A percentile compares a stretch with the other conserved stretches of the same genome.
Evolutionary conservation across 1,140 invertebrate genomes (phyloP).

Genomic region (Cylas formicarius): DNA sequence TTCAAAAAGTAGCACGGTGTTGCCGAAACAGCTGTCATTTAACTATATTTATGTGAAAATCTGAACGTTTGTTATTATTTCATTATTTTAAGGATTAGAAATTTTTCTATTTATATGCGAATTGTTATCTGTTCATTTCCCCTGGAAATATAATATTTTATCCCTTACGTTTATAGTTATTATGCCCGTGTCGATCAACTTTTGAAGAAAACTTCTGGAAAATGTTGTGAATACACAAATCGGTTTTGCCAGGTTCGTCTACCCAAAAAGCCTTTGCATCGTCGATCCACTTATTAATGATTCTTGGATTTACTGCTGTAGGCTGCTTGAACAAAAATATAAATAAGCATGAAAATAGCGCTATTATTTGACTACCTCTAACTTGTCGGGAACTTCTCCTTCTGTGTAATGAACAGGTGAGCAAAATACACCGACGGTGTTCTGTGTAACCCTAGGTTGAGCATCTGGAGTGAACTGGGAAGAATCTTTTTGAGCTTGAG

Average conservation of each 20-base stretch:
- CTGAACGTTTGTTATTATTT: no score
- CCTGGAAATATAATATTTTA: no score
- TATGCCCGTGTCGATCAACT: conserved; percentile 30
- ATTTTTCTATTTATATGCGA: no score
- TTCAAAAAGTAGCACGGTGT: no score
- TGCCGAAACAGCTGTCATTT: no score
- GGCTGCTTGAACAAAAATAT: no score
- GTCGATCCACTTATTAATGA: conserved; percentile 37
- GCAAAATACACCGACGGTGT: conserved; percentile 28
- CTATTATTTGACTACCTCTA: no score
- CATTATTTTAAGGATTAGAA: no score
- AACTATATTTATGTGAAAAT: no score
- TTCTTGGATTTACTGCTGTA: conserved; percentile 21
- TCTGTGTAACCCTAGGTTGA: conserved; percentile 31
- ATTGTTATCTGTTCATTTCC: no score
- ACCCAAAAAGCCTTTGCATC: conserved; percentile 46
- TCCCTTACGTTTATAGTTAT: no score
- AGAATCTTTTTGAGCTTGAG: conserved; percentile 20
- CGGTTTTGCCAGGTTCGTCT: conserved; percentile 45
- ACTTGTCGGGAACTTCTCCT: conserved; percentile 23
- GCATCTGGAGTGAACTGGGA: conserved; percentile 30
- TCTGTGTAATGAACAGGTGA: conserved; percentile 29
- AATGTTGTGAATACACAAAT: conserved; percentile 44
- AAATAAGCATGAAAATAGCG: no score
- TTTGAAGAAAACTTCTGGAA: conserved; percentile 42